Base-by-base conservation (phyloP, 2,797 vertebrate genomes). In the Gallinago nigripennis region DNA sequence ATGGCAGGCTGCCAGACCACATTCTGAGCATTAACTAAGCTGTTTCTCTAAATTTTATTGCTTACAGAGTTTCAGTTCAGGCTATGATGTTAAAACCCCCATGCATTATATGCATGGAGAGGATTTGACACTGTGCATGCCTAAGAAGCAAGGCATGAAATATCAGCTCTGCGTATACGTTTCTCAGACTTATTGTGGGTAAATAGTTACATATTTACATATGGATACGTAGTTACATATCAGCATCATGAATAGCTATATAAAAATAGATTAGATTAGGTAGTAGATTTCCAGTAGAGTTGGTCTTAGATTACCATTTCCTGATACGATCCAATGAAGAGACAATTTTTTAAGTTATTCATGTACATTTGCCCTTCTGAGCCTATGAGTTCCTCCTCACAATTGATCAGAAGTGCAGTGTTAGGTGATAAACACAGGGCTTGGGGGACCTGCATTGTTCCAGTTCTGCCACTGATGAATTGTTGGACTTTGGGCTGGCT, bases 1-100 rank as follows among this genome's bases (percentile, higher is more conserved):
- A 35, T 90, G 91, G 91, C 91, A 96, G 66, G 60, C 81, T 96
- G 90, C 95, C 94, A 95, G 87, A 18, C 90, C 90, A 94, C 35
- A 8, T 94, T 94, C 83, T 90, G 71, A 94, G 90, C 91, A 86
- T 92, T 87, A 94, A 75, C 78, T 88, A 94, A 94, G 78, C 72
- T 51, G 75, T 96, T 96, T 90, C 88, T 89, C 73, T 73, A 66
- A 60, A 88, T 81, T 87, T 88, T 86, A 70, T 86, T 94, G 86
- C 86, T 80, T 94, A 66, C 58, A 69, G 79, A 86, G n/a, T 81
- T 96, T 71, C 72, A 90, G 56, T 82, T 87, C 78, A 84, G 65
- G 77, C 85, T 89, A 64, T 86, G 82, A 24, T 77, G 45, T 82
- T 89, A 78, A 89, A 91, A 24, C 6, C 41, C 41, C n/a, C 30